Conservation (phyloP, 2,888 invertebrate species). For the Mellilla xanthometata region DNA sequence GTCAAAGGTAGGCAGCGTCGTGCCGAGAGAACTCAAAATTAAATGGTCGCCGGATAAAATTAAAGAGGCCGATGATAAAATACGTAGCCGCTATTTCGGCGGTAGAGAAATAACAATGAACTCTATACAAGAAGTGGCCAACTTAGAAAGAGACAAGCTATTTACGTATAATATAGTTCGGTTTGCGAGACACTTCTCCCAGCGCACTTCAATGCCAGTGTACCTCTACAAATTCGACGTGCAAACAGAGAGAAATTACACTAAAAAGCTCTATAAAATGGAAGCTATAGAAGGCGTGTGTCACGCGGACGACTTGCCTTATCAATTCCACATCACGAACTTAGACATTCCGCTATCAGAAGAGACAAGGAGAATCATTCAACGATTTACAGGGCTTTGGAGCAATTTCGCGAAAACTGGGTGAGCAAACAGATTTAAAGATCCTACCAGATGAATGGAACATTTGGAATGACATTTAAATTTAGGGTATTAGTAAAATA, state of each 20-base stretch:
- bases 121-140: constrained; percentile 48
- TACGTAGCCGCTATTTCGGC: constrained; percentile 63
- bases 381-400: constrained; percentile 60
- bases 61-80: constrained; percentile 47
- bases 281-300: constrained; percentile 60
- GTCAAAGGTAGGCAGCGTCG: constrained; percentile 49
- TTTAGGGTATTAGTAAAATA: background rate
- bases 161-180: constrained; percentile 64
- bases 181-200: constrained; percentile 56
- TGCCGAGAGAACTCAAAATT: constrained; percentile 69
- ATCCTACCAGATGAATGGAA: background rate
- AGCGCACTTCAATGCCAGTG: constrained; percentile 44
- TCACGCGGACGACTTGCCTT: constrained; percentile 68
- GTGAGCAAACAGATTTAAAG: constrained; percentile 43
- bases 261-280: constrained; percentile 64
- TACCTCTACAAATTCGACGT: constrained; percentile 64
- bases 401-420: constrained; percentile 63
- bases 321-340: constrained; percentile 63
- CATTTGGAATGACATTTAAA: background rate
- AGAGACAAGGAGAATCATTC: constrained; percentile 51
- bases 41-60: constrained; percentile 49
- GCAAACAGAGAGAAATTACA: constrained; percentile 66
- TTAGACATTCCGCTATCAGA: constrained; percentile 61
- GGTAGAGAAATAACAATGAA: constrained; percentile 47
- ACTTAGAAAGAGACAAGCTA: constrained; percentile 59